Percentiles rank a stretch among this genome's conserved stretches.
Conservation (phyloP, 2,888 invertebrate species). For the Coenonympha arcania region DNA sequence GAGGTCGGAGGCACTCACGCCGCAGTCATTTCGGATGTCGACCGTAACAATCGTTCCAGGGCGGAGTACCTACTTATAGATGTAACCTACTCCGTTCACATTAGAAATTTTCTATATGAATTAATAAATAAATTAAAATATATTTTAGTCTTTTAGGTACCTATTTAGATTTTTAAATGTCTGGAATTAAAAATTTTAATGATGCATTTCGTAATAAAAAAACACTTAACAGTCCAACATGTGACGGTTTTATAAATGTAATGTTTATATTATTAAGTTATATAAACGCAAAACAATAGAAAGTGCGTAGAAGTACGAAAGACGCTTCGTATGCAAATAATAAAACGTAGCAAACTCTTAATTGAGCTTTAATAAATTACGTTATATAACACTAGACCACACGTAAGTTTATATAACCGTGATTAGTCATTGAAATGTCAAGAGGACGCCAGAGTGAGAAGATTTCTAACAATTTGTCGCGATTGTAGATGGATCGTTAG, state of each 20-base stretch:
- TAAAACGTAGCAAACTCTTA: background rate
- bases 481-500: constrained; percentile 60
- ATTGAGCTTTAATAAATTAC: background rate
- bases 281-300: constrained; percentile 1
- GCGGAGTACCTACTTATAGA: constrained; percentile 35
- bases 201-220: too few relatives aligned
- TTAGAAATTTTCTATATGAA: too few relatives aligned
- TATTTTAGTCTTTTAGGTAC: too few relatives aligned
- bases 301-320: background rate
- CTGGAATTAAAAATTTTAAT: too few relatives aligned
- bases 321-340: constrained; percentile 2
- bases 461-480: constrained; percentile 63
- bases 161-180: background rate
- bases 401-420: constrained; percentile 40
- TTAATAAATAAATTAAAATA: too few relatives aligned
- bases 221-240: too few relatives aligned
- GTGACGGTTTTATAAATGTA: too few relatives aligned
- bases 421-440: constrained; percentile 56
- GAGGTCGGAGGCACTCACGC: constrained; percentile 19
- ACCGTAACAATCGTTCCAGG: constrained; percentile 65
- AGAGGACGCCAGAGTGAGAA: constrained; percentile 49
- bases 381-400: background rate
- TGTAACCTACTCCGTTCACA: background rate
- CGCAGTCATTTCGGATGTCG: constrained; percentile 32
- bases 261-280: background rate